Base-by-base conservation (phyloP, 2,888 invertebrate species). In the Sesamia inferens region DNA sequence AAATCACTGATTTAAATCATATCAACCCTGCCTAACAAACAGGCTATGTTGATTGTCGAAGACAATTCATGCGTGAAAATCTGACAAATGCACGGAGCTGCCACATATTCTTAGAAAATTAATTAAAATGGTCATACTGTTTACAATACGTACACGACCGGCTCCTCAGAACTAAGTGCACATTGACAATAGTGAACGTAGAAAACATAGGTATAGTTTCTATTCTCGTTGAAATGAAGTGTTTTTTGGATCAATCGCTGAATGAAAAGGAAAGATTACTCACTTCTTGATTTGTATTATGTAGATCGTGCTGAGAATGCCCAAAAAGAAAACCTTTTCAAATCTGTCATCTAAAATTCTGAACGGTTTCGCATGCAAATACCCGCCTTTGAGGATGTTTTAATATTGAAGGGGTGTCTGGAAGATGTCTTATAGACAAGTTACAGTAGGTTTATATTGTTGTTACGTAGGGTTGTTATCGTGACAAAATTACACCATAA, bases 31-130 rank as follows among this genome's bases (percentile, higher is more conserved):
- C n/a, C n/a, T n/a, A n/a, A 70, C 68, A 59, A 66, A 44, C 67
- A 47, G 16, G 22, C 24, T 24, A 71, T 59, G 68, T 47, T 66
- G 55, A 74, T 74, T 79, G 74, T 82, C 44, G 39, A 66, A 62
- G 57, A 78, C 65, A 55, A 74, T 71, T 81, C 83, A 78, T 67
- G 83, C 83, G 79, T 71, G 65, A 74, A 74, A 59, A 81, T 74
- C 78, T 59, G 39, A 70, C 42, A 65, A 65, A 61, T 63, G 62
- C 47, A 81, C 57, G 55, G 61, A 47, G 51, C 55, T 67, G 63
- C 68, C 31, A 54, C 62, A 68, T 82, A 74, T 69, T 70, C 67
- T 82, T 4, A 64, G 71, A 71, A 68, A 59, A 68, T 68, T 75
- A 44, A 63, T 70, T 71, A 22, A 68, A 65, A 74, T 54, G 16